Evolutionary conservation across 1,140 invertebrate species (phyloP), one percentile per base, ranked within the genome.

Genomic region (Tyrophagus putrescentiae): DNA sequence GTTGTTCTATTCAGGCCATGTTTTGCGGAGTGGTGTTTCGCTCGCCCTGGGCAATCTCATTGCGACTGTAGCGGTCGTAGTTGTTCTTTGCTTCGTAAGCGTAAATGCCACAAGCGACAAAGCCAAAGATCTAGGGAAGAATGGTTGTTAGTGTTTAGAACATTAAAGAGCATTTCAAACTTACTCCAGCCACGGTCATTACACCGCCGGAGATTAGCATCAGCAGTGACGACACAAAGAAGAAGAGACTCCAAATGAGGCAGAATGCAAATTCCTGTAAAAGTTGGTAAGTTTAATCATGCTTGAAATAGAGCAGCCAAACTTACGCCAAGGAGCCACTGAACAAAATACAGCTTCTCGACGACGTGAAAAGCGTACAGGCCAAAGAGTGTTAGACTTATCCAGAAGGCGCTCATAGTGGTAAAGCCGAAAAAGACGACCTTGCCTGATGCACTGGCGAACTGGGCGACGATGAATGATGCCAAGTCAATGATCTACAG

Each of bases 361-460:
- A 91, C 76, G 11, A 91, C 77, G 68, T 92, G 86, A 69, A 91
- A 86, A 53, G 88, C 68, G 71, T 90, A 90, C 57, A 90, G 78
- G 0, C 81, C 76, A 18, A 91, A 77, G 16, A 91, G 71, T 42
- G 88, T 82, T 13, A 82, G 79, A 0, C 84, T 87, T 61, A 85
- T 82, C 79, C 85, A 87, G 67, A 92, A 84, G n/a, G 83, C 87
- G 25, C 78, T 79, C 78, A 86, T 86, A 0, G 86, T 77, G 1
- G 91, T 83, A 69, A 85, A 84, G 69, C 80, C 84, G 70, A 87
- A 88, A 79, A 80, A 91, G 60, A 78, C 75, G 39, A 77, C 76
- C 13, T 45, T 32, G 21, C 66, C 63, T 60, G 68, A 71, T 45
- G 73, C 70, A 1, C 64, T 65, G 11, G 83, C 80, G 5, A 78